Conservation (phyloP, 2,888 invertebrate species). For the Phlogophora meticulosa region DNA sequence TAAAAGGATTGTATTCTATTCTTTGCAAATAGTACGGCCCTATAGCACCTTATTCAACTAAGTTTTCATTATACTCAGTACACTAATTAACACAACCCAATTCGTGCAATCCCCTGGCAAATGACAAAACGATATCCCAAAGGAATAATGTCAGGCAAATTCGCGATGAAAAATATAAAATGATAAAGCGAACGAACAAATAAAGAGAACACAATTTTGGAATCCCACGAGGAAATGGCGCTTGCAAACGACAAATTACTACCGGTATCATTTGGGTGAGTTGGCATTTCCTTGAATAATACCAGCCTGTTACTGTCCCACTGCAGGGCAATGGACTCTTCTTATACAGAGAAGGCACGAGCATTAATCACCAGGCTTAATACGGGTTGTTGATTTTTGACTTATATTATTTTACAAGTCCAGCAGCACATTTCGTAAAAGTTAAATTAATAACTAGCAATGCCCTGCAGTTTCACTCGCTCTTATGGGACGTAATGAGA, state of each 20-base stretch:
- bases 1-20: neutral
- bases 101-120: conserved; percentile 1
- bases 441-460: no score
- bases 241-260: conserved; percentile 29
- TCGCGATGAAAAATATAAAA: conserved; percentile 42
- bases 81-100: conserved; percentile 18
- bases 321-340: no score
- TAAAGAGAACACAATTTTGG: conserved; percentile 37
- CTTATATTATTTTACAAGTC: no score
- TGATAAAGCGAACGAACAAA: conserved; percentile 37
- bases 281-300: conserved; percentile 12
- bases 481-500: no score
- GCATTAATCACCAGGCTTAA: no score
- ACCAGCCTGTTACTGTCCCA: no score
- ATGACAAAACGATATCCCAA: conserved; percentile 16
- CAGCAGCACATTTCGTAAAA: no score
- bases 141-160: conserved; percentile 31
- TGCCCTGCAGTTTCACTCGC: no score
- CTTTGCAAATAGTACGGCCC: neutral
- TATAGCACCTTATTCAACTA: conserved; percentile 1
- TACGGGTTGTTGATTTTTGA: no score
- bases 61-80: neutral
- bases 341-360: no score
- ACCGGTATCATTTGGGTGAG: conserved; percentile 7
- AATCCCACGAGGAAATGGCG: conserved; percentile 35